Percentiles rank a stretch among this genome's conserved stretches.
Evolutionary conservation across 2,888 invertebrate species (phyloP).

Genomic region (Heterodera filipjevi): DNA sequence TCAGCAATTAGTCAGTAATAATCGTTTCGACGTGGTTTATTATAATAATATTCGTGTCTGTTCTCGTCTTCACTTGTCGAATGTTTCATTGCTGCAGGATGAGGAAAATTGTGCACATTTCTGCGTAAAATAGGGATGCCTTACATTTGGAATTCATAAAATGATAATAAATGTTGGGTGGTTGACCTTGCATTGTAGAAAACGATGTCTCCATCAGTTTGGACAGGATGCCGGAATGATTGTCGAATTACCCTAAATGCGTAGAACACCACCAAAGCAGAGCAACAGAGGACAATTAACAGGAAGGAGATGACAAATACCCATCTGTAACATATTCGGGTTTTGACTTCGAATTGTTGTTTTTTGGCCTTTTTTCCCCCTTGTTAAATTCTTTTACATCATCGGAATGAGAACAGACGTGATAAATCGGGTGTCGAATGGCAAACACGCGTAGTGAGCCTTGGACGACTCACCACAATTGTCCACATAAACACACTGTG

Average conservation of each 20-base stretch:
- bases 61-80: not conserved
- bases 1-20: constrained; percentile 2
- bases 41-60: constrained; percentile 9
- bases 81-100: constrained; percentile 30
- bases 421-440: constrained; percentile 33
- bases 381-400: not conserved
- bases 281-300: constrained; percentile 33
- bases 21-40: constrained; percentile 10
- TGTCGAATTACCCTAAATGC: constrained; percentile 30
- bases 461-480: constrained; percentile 30
- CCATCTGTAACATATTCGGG: constrained; percentile 33
- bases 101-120: constrained; percentile 36
- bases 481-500: constrained; percentile 36
- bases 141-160: not conserved
- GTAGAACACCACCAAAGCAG: constrained; percentile 34
- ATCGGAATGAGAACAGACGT: constrained; percentile 30
- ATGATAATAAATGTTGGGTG: not conserved
- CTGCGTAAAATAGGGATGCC: constrained; percentile 6
- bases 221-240: constrained; percentile 31
- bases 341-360: no score
- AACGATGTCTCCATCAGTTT: constrained; percentile 35
- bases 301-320: constrained; percentile 34
- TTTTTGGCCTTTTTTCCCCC: no score
- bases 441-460: constrained; percentile 35
- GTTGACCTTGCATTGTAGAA: constrained; percentile 31